A percentile compares a stretch with the other conserved stretches of the same genome.
Evolutionary conservation across 2,113 vertebrate species (phyloP).

Genomic region (Uria lomvia): DNA sequence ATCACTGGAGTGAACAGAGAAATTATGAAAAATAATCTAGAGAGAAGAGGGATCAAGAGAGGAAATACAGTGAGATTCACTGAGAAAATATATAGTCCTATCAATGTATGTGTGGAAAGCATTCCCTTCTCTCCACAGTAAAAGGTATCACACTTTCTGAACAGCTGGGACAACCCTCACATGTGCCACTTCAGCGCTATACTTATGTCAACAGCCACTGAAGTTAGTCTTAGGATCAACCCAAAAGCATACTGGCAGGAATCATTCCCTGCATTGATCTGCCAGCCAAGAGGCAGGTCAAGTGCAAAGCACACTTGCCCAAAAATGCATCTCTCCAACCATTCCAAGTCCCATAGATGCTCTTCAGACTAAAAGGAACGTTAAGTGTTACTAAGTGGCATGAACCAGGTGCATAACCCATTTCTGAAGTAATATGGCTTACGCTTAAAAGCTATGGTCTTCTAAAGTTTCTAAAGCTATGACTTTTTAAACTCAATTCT

Average conservation of each 20-base stretch:
- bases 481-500: not conserved
- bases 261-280: not conserved
- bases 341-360: not conserved
- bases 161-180: not conserved
- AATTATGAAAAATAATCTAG: not conserved
- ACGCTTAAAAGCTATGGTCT: not conserved
- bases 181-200: not conserved
- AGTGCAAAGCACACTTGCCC: not conserved
- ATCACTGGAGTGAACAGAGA: not conserved
- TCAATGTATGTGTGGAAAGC: not conserved
- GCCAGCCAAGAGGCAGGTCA: not conserved
- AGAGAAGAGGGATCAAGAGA: not conserved
- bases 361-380: not conserved
- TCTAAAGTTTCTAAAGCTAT: not conserved
- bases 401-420: not conserved
- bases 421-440: not conserved
- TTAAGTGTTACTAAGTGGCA: not conserved
- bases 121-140: not conserved
- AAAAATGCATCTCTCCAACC: not conserved
- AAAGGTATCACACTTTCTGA: not conserved
- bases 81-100: not conserved
- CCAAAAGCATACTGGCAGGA: not conserved
- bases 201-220: not conserved
- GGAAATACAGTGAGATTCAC: not conserved
- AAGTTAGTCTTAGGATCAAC: not conserved